A percentile compares a stretch with the other conserved stretches of the same genome.
phyloP scores from a whole-genome alignment of 2,113 vertebrate genomes.

The Percopsis transmontana region DNA sequence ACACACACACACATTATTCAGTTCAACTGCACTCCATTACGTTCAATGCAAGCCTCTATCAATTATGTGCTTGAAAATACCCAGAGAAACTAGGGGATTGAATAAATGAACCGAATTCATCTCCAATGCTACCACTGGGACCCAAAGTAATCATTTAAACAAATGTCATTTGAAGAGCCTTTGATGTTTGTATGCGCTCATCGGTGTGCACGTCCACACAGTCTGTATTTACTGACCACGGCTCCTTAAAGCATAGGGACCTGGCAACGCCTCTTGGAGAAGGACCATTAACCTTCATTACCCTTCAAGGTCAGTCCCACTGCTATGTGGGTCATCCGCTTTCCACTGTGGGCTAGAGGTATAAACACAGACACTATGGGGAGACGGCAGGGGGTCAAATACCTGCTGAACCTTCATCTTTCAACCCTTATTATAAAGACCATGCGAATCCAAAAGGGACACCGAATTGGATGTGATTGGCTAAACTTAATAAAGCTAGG shows the following conservation, averaged over 20 bases:
- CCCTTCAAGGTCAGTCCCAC: slow-evolving; percentile 38
- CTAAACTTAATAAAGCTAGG: slow-evolving; percentile 21
- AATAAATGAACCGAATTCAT: slow-evolving; percentile 30
- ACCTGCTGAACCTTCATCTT: slow-evolving; percentile 6
- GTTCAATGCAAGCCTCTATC: background rate
- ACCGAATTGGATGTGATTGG: slow-evolving; percentile 17
- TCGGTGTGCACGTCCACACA: background rate
- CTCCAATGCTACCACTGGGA: slow-evolving; percentile 23
- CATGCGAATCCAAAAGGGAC: slow-evolving; percentile 23
- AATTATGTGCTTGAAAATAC: slow-evolving; percentile 11
- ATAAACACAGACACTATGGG: slow-evolving; percentile 26
- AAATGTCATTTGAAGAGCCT: slow-evolving; percentile 34
- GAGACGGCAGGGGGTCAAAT: slow-evolving; percentile 33
- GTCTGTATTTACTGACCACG: slow-evolving; percentile 5
- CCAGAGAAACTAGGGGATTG: slow-evolving; percentile 19
- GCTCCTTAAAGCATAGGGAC: slow-evolving; percentile 19
- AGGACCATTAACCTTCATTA: slow-evolving; percentile 55
- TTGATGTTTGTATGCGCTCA: slow-evolving; percentile 12
- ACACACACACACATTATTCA: slow-evolving; percentile 31
- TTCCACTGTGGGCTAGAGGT: slow-evolving; percentile 19
- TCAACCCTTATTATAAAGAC: slow-evolving; percentile 35
- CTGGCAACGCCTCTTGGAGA: slow-evolving; percentile 22
- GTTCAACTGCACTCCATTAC: slow-evolving; percentile 18
- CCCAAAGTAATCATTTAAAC: slow-evolving; percentile 35
- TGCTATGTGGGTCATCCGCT: slow-evolving; percentile 31